Conservation (phyloP, 2,888 invertebrate genomes). For the Cosmopolites sordidus region DNA sequence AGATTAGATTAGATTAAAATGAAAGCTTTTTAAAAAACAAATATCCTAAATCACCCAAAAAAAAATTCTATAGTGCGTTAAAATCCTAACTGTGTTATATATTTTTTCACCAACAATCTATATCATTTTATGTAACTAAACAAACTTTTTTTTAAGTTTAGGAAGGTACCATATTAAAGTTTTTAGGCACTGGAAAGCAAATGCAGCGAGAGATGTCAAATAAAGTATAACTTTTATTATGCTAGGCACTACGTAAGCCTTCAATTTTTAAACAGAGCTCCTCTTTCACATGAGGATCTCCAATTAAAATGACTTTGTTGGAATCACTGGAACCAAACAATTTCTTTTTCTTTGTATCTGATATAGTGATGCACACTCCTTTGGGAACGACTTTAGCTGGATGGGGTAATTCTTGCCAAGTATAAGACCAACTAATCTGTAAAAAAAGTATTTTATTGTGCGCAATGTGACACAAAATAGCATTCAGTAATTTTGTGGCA, state of each 20-base stretch:
- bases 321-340: constrained; percentile 61
- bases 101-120: background rate
- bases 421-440: constrained; percentile 73
- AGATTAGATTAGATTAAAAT: no score
- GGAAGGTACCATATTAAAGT: no score
- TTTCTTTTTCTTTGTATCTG: constrained; percentile 57
- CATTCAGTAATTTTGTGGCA: no score
- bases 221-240: background rate
- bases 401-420: constrained; percentile 71
- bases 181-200: constrained; percentile 5
- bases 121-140: background rate
- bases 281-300: constrained; percentile 41
- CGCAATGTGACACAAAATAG: no score
- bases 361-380: constrained; percentile 63
- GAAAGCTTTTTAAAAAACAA: no score
- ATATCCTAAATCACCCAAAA: no score
- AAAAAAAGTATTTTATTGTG: no score
- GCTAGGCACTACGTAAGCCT: constrained; percentile 35
- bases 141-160: background rate
- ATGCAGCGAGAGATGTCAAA: background rate
- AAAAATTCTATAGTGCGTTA: no score
- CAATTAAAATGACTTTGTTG: constrained; percentile 53
- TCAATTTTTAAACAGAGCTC: constrained; percentile 45
- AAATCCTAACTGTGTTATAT: background rate
- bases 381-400: constrained; percentile 62